phyloP scores from a whole-genome alignment of 2,797 vertebrate genomes.

The Cossypha caffra region DNA sequence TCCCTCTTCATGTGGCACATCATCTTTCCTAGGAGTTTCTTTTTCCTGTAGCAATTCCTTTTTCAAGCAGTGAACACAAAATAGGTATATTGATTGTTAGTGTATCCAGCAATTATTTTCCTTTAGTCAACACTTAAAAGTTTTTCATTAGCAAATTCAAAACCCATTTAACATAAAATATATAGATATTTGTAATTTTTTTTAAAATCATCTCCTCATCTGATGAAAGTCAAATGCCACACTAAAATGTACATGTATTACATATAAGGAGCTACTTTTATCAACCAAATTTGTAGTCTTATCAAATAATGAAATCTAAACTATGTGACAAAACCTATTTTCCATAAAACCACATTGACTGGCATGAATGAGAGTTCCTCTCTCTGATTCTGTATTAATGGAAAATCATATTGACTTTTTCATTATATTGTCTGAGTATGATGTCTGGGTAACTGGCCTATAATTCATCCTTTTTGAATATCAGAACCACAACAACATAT shows the following conservation, averaged over 20 bases:
- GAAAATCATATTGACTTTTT: constrained; percentile 10
- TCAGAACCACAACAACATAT: accelerated
- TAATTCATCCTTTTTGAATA: background rate
- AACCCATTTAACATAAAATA: background rate
- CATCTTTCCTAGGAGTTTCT: background rate
- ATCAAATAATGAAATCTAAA: constrained; percentile 50
- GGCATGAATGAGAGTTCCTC: background rate
- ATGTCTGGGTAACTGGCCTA: background rate
- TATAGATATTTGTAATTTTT: background rate
- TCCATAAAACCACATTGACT: background rate
- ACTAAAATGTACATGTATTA: background rate
- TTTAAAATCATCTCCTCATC: background rate
- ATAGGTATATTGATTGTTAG: background rate
- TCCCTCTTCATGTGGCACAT: background rate
- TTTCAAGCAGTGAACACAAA: background rate
- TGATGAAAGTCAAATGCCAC: background rate
- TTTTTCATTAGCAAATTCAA: background rate
- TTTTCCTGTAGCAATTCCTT: background rate
- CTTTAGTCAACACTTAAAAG: background rate
- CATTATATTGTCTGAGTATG: background rate
- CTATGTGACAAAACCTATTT: background rate
- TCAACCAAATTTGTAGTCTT: background rate
- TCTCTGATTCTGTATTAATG: background rate
- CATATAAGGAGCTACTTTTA: background rate
- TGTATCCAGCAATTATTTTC: background rate